These are phyloP conservation scores for Dryomyza anilis DNA, from an alignment of 2,888 invertebrate genomes.

Conservation along the genomic window DNA sequence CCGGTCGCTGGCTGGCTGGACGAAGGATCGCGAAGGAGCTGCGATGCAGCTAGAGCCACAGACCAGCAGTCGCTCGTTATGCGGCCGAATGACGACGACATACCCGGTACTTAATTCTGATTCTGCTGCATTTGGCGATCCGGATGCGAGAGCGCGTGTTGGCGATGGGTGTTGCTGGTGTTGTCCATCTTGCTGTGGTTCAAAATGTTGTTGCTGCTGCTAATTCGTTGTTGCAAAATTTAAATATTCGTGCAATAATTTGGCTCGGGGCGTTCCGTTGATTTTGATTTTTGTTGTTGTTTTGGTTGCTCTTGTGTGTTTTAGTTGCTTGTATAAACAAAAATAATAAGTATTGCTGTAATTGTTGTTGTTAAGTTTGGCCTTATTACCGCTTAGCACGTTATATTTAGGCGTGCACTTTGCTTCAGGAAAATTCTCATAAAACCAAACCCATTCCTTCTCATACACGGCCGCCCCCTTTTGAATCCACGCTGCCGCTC, in stretches of 20 bases:
- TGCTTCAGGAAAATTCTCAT: too few relatives aligned
- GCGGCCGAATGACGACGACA: constrained; percentile 30
- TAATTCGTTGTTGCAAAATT: constrained; percentile 10
- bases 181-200: constrained; percentile 6
- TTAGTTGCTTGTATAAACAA: constrained; percentile 6
- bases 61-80: neutral
- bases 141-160: neutral
- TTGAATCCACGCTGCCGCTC: neutral
- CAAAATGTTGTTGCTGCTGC: constrained; percentile 4
- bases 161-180: constrained; percentile 29
- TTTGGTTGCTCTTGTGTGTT: neutral
- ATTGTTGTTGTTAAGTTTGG: neutral
- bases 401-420: too few relatives aligned
- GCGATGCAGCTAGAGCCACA: neutral
- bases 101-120: constrained; percentile 23
- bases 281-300: neutral
- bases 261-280: constrained; percentile 13
- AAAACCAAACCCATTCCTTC: too few relatives aligned
- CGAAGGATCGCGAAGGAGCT: too few relatives aligned
- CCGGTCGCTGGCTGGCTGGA: too few relatives aligned
- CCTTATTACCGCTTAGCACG: constrained; percentile 17
- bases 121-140: neutral
- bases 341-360: too few relatives aligned
- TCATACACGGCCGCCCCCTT: too few relatives aligned
- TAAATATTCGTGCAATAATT: constrained; percentile 20